Conservation (phyloP, 1,140 invertebrate genomes). For the Drosophila equinoxialis region DNA sequence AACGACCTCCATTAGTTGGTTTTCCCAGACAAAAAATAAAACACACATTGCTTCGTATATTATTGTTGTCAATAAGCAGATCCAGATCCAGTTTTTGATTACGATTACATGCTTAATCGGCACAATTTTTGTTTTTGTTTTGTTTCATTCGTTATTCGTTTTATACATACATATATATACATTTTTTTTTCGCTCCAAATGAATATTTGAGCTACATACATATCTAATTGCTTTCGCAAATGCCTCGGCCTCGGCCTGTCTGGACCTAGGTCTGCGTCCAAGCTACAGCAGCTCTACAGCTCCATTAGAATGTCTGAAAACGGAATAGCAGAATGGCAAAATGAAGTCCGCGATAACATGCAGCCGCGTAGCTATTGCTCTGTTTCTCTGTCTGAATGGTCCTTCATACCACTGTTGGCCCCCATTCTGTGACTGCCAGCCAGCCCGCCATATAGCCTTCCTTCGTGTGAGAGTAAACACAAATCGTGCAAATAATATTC, state of each 20-base stretch:
- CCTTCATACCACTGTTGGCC: not conserved
- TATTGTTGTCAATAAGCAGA: not conserved
- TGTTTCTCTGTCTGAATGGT: constrained; percentile 1
- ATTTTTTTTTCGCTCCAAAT: constrained; percentile 19
- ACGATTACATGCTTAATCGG: constrained; percentile 21
- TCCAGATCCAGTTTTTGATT: constrained; percentile 15
- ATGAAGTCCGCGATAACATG: constrained; percentile 25
- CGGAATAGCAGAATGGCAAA: constrained; percentile 9
- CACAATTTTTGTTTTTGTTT: constrained; percentile 17
- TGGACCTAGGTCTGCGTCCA: not conserved
- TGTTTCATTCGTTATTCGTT: not conserved
- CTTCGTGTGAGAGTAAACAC: constrained; percentile 20
- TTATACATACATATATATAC: not conserved
- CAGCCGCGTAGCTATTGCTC: not conserved
- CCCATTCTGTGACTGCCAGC: not conserved
- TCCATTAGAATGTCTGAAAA: constrained; percentile 24
- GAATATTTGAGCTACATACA: constrained; percentile 30
- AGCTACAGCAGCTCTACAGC: constrained; percentile 1
- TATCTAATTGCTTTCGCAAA: constrained; percentile 29
- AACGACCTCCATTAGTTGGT: not conserved
- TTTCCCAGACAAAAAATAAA: not conserved
- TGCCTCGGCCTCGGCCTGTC: not conserved
- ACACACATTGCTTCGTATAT: not conserved
- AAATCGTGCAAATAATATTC: constrained; percentile 29
- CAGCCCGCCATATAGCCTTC: not conserved